phyloP scores from a whole-genome alignment of 2,888 invertebrate species.

The Hypselothyrea guttata region DNA sequence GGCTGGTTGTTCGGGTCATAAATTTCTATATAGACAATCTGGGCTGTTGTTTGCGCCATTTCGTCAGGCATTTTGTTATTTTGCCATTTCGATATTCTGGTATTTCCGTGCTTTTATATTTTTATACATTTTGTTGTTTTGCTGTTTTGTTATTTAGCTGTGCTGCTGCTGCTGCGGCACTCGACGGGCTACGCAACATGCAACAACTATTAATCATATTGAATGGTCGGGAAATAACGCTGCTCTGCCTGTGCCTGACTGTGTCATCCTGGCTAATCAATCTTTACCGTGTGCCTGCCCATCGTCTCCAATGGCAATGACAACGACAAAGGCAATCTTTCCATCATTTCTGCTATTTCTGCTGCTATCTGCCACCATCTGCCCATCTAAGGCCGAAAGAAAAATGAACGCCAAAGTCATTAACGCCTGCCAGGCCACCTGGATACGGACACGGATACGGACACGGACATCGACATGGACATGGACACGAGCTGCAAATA shows the following conservation, averaged over 20 bases:
- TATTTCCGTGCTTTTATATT: neutral
- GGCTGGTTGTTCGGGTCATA: slow-evolving; percentile 66
- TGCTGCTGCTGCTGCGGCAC: slow-evolving; percentile 39
- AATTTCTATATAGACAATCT: slow-evolving; percentile 60
- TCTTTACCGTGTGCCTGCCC: slow-evolving; percentile 55
- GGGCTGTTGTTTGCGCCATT: slow-evolving; percentile 45
- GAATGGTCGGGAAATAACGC: slow-evolving; percentile 37
- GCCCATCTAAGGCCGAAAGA: slow-evolving; percentile 40
- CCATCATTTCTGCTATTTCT: slow-evolving; percentile 9
- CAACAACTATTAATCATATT: slow-evolving; percentile 73
- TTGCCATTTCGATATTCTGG: neutral
- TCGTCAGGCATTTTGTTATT: neutral
- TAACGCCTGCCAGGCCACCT: slow-evolving; percentile 71
- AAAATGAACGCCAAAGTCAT: slow-evolving; percentile 75
- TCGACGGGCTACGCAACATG: slow-evolving; percentile 64
- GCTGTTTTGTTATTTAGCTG: slow-evolving; percentile 24
- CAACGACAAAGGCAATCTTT: slow-evolving; percentile 52
- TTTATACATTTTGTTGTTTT: slow-evolving; percentile 12
- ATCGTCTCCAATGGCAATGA: slow-evolving; percentile 48
- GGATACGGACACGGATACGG: slow-evolving; percentile 36
- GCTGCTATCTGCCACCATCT: slow-evolving; percentile 5
- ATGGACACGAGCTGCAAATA: slow-evolving; percentile 2
- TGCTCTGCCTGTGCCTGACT: slow-evolving; percentile 40
- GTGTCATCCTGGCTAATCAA: slow-evolving; percentile 68
- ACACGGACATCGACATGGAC: neutral